phyloP scores from a whole-genome alignment of 2,113 vertebrate species.

The Hippoglossus stenolepis region DNA sequence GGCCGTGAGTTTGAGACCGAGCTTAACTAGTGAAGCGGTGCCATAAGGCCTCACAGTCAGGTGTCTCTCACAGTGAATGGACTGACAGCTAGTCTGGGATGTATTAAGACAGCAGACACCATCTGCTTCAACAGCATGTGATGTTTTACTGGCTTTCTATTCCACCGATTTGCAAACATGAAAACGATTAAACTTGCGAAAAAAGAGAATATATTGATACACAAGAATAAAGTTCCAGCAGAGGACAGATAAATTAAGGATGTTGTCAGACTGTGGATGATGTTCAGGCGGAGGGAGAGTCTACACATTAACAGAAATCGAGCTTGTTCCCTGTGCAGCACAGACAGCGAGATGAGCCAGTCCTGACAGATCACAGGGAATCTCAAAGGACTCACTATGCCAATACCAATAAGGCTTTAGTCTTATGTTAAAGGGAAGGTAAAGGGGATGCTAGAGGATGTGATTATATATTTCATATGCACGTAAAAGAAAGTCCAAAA shows the following conservation, averaged over 20 bases:
- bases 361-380: background rate
- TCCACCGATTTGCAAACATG: background rate
- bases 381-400: background rate
- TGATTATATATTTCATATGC: background rate
- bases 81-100: constrained; percentile 42
- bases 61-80: constrained; percentile 53
- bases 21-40: constrained; percentile 49
- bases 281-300: background rate
- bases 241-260: background rate
- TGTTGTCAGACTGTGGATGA: background rate
- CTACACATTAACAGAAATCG: background rate
- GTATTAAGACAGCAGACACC: constrained; percentile 26
- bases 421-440: background rate
- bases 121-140: constrained; percentile 52
- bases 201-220: background rate
- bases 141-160: background rate
- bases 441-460: background rate
- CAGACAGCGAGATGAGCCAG: background rate
- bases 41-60: constrained; percentile 63
- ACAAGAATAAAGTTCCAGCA: background rate
- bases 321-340: background rate
- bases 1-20: constrained; percentile 23
- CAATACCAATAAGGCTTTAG: background rate
- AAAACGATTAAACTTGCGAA: background rate
- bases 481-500: too few relatives aligned